Base-by-base conservation (phyloP, 2,797 vertebrate genomes). In the Spondyliosoma cantharus region DNA sequence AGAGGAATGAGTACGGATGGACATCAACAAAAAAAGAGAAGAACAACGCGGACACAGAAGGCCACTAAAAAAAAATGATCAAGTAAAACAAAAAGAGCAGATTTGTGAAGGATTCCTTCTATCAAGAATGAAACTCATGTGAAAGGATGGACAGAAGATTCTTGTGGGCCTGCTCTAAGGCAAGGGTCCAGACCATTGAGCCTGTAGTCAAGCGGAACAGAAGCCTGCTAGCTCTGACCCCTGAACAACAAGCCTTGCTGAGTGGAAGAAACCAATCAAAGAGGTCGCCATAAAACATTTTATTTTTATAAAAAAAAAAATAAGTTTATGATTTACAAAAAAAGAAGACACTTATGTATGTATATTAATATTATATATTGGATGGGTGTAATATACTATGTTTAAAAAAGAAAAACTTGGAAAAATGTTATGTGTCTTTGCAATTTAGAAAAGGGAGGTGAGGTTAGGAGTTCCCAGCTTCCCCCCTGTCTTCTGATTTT, bases 311-410 rank as follows among this genome's bases (percentile, higher is more conserved):
- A 1, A 37, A 32, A 32, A 32, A 32, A 93, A 93, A 91, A 93
- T 94, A 93, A 93, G 93, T 94, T 95, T 92, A 93, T 93, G 92
- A 91, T 93, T 94, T 93, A 78, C 84, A 91, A 94, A 93, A 93
- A 91, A 85, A 92, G 81, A 81, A 90, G 92, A 90, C 87, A 85
- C 77, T 87, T 86, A 86, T 90, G 85, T 93, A 91, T 73, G 86
- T 90, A 91, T 90, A 92, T 91, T 91, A 56, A 82, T 94, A 92
- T 92, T 90, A 90, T 92, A 90, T 93, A 92, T 86, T 87, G 90
- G 92, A 90, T 93, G 89, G 91, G 87, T 93, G 91, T 92, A 91
- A 84, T 89, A 93, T 90, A 92, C 86, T 92, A 92, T 92, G 86
- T 90, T 90, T 76, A 48, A 89, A 83, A 83, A 83, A 78, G 5